These are phyloP conservation scores for Entomyzon cyanotis DNA, from an alignment of 2,113 vertebrate genomes.

Conservation along the genomic window DNA sequence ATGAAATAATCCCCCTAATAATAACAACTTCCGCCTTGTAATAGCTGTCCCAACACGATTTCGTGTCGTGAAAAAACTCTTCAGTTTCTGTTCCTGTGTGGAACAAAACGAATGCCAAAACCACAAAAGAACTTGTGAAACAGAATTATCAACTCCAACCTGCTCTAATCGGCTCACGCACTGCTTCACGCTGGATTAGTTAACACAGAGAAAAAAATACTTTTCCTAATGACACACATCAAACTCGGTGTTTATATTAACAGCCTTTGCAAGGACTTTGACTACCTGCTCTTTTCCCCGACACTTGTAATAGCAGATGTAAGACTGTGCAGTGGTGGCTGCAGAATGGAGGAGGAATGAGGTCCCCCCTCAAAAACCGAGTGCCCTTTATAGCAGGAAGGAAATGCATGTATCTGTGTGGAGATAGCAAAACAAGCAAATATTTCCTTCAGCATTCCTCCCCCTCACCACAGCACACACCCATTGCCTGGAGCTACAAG, in stretches of 20 bases:
- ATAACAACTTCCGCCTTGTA: neutral
- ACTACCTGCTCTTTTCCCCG: neutral
- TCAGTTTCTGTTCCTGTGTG: constrained; percentile 3
- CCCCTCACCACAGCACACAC: neutral
- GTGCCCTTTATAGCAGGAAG: constrained; percentile 10
- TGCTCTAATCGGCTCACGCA: rapidly evolving
- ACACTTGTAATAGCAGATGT: neutral
- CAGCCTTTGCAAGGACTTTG: neutral
- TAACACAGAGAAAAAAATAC: neutral
- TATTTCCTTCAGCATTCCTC: constrained; percentile 47
- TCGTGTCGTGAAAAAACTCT: neutral
- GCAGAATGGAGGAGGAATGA: neutral
- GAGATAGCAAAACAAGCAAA: constrained; percentile 40
- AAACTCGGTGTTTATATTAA: neutral
- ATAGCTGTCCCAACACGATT: neutral
- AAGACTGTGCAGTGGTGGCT: neutral
- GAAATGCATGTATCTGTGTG: constrained; percentile 35
- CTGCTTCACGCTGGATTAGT: neutral
- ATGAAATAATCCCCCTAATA: neutral
- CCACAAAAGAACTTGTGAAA: neutral
- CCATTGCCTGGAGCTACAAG: constrained; percentile 33
- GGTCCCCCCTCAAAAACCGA: neutral
- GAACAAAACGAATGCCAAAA: neutral
- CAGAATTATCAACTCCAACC: neutral
- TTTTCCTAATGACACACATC: neutral